These are phyloP conservation scores for Diplosoma virens DNA, from an alignment of 23 tunicate species.

Conservation along the genomic window DNA sequence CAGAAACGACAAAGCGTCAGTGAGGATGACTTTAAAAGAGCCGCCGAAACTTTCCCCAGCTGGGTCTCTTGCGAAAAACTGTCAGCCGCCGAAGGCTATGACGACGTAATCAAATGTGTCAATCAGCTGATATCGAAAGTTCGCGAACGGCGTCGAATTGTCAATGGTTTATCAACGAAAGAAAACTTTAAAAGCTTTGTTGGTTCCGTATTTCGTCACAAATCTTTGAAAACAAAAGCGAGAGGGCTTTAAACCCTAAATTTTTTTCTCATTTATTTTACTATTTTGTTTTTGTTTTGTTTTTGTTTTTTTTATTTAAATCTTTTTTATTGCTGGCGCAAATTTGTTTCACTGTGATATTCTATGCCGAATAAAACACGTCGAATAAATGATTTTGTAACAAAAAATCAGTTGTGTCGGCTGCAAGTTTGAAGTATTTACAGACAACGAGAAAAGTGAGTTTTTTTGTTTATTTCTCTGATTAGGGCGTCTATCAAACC, in stretches of 20 bases:
- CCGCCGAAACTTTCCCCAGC: background rate
- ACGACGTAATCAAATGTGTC: slow-evolving; percentile 9
- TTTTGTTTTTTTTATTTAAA: too few species aligned
- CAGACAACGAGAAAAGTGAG: too few species aligned
- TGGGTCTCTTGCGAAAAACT: slow-evolving; percentile 24
- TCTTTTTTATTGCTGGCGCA: too few species aligned
- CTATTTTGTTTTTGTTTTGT: too few species aligned
- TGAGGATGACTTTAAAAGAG: slow-evolving; percentile 8
- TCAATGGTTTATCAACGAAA: background rate
- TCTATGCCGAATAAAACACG: too few species aligned
- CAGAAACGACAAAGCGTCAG: slow-evolving; percentile 25
- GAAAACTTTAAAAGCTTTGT: background rate
- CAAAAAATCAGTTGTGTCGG: too few species aligned
- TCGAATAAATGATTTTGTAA: too few species aligned
- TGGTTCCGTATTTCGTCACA: slow-evolving; percentile 23
- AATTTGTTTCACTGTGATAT: too few species aligned
- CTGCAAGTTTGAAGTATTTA: too few species aligned
- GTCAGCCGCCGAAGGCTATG: slow-evolving; percentile 48
- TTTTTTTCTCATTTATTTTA: too few species aligned
- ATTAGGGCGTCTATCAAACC: too few species aligned
- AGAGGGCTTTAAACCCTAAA: background rate
- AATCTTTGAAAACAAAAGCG: background rate
- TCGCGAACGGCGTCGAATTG: background rate
- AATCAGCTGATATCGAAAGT: slow-evolving; percentile 11
- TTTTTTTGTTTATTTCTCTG: too few species aligned